Base-by-base conservation (phyloP, 2,797 vertebrate species). In the Rhynchonycteris naso region DNA sequence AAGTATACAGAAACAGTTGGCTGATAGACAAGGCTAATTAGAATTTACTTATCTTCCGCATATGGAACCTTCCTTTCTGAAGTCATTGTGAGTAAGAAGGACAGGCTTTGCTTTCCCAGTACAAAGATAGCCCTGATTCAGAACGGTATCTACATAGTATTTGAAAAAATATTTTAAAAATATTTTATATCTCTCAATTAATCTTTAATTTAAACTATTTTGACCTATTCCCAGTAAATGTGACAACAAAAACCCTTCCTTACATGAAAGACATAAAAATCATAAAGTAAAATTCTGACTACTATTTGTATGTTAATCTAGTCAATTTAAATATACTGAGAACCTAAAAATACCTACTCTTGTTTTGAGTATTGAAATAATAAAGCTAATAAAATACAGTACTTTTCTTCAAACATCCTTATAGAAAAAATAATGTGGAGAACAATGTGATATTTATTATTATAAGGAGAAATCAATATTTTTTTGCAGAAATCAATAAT, bases 191-290 rank as follows among this genome's bases (percentile, higher is more conserved):
- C 66, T 90, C 28, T 74, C 61, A 93, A 65, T 76, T 95, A 90
- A 94, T 92, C 72, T 94, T 93, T 87, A 93, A 58, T 95, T 90
- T 87, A 87, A 80, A 84, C n/a, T 74, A 54, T 94, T 94, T 84
- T 94, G 72, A 92, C 63, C 78, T 93, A 69, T 65, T 78, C n/a
- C 89, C 81, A 38, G 10, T 65, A 95, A 93, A 87, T 63, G n/a
- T 89, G 58, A 68, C 4, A 66, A 74, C 30, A 71, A 65, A 54
- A 80, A 66, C 5, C 1, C 2, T 68, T 58, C 24, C 8, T 54
- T 65, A 15, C 22, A 91, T n/a, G 21, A 50, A 88, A 81, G 54
- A 82, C 16, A 93, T 72, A 91, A 82, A 84, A 93, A 35, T 50
- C 12, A 35, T 56, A n/a, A 78, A 8, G 28, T 74, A 52, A 95